Evolutionary conservation across 2,797 vertebrate species (phyloP).

Genomic region (Percopsis omiscomaycus): DNA sequence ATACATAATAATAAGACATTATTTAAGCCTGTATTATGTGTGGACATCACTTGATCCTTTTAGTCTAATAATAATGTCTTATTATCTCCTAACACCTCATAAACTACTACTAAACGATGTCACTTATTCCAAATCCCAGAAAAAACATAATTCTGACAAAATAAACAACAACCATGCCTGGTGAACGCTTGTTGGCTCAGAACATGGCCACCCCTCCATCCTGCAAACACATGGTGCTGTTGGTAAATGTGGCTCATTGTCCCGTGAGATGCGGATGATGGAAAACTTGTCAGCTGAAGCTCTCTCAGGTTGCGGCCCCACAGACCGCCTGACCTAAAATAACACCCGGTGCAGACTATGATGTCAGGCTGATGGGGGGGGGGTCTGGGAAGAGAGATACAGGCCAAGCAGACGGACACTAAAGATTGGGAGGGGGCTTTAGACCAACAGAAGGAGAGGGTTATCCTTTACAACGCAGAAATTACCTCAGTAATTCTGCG

Average conservation of each 20-base stretch:
- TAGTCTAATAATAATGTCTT: no score
- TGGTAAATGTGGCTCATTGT: constrained; percentile 63
- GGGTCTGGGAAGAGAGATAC: neutral
- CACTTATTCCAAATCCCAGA: no score
- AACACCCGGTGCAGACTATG: constrained; percentile 45
- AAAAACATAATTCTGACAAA: no score
- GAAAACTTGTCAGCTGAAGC: constrained; percentile 61
- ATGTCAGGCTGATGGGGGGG: constrained; percentile 37
- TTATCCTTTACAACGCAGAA: constrained; percentile 45
- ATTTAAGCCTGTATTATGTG: no score
- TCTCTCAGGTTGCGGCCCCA: constrained; percentile 57
- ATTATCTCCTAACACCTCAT: no score
- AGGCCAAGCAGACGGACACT: neutral
- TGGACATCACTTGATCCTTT: no score
- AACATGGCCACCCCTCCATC: constrained; percentile 50
- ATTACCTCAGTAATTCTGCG: constrained; percentile 44
- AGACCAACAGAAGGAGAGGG: constrained; percentile 15
- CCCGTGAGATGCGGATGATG: constrained; percentile 56
- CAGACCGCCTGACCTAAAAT: constrained; percentile 64
- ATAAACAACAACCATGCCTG: constrained; percentile 5
- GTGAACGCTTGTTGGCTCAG: constrained; percentile 27
- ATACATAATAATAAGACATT: no score
- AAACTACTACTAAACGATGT: no score
- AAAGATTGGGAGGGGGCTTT: neutral
- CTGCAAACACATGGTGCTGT: constrained; percentile 63